Evolutionary conservation across 2,113 vertebrate species (phyloP).

Genomic region (Axis porcinus): DNA sequence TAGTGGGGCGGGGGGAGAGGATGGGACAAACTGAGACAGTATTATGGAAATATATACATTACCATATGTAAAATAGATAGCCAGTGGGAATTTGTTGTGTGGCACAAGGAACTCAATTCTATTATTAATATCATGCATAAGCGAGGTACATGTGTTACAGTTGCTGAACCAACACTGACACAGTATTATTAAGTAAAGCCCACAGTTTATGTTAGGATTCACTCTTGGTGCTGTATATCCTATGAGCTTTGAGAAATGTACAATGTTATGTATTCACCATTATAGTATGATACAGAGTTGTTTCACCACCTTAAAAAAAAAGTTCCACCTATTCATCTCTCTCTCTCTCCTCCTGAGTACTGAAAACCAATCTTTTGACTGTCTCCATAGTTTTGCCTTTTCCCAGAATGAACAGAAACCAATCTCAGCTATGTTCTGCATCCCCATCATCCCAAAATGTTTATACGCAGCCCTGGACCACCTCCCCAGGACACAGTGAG

Average conservation of each 20-base stretch:
- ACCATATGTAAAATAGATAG: neutral
- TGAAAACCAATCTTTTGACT: neutral
- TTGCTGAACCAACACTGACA: neutral
- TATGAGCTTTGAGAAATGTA: neutral
- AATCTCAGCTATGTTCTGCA: neutral
- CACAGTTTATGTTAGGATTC: neutral
- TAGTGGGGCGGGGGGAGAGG: neutral
- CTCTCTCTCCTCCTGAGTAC: neutral
- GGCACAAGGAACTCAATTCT: neutral
- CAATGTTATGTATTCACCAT: no score
- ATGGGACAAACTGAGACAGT: neutral
- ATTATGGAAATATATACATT: neutral
- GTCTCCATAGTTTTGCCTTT: neutral
- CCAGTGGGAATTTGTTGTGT: neutral
- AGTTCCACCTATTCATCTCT: neutral
- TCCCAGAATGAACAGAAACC: neutral
- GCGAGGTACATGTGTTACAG: neutral
- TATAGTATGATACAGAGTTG: neutral
- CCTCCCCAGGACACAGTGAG: fast-evolving
- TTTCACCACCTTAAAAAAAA: neutral
- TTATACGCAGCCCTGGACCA: neutral
- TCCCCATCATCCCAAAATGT: neutral
- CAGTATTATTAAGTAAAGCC: neutral
- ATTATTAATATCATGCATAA: neutral
- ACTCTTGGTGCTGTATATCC: neutral